Conservation (phyloP, 2,113 vertebrate genomes). For the Tragulus kanchil region DNA sequence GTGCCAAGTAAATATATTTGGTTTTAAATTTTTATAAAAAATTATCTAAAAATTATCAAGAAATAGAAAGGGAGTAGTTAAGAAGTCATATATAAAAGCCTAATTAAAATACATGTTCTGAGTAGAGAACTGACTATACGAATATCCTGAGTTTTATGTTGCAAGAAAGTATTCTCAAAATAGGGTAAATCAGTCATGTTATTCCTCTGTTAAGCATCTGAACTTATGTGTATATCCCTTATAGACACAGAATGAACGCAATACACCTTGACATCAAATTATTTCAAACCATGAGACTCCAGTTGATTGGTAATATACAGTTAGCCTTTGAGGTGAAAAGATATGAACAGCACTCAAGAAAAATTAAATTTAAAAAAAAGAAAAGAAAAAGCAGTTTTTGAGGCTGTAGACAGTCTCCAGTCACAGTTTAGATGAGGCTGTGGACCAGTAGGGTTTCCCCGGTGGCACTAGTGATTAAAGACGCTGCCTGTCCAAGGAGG, state of each 20-base stretch:
- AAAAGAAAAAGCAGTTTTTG: background rate
- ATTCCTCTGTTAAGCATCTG: background rate
- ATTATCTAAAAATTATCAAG: background rate
- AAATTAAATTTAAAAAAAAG: background rate
- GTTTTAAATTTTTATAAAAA: background rate
- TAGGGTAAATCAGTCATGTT: background rate
- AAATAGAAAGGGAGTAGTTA: background rate
- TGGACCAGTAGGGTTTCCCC: background rate
- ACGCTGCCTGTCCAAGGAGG: too few relatives aligned
- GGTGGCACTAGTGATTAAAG: too few relatives aligned
- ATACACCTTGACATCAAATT: background rate
- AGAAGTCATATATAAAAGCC: background rate
- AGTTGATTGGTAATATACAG: background rate
- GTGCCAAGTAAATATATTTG: rapidly evolving
- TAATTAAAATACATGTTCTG: background rate
- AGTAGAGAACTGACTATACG: background rate
- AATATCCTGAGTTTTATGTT: background rate
- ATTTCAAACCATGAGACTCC: background rate
- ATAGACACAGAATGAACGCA: background rate
- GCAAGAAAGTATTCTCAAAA: background rate
- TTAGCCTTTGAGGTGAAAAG: background rate
- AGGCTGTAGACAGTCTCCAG: background rate
- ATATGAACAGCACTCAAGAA: background rate
- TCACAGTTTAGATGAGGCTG: background rate
- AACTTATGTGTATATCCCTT: background rate